Conservation (phyloP, 2,888 invertebrate species). For the Rutpela maculata region DNA sequence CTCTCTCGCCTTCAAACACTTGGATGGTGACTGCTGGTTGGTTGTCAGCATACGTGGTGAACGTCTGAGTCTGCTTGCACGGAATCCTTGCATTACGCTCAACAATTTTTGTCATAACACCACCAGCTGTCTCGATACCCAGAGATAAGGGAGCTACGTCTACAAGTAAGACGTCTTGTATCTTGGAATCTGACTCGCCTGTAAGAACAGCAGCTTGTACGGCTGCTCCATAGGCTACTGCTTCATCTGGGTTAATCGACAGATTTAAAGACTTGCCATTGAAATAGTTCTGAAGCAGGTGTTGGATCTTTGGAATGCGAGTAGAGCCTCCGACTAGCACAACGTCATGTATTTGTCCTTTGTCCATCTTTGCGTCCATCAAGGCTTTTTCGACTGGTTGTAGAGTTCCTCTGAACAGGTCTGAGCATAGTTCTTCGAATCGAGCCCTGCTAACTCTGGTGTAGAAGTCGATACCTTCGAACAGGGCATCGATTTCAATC, state of each 20-base stretch:
- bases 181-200: constrained; percentile 78
- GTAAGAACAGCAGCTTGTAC: constrained; percentile 69
- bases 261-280: constrained; percentile 74
- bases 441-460: constrained; percentile 84
- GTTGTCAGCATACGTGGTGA: constrained; percentile 82
- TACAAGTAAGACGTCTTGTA: constrained; percentile 84
- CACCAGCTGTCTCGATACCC: constrained; percentile 87
- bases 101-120: constrained; percentile 82
- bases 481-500: constrained; percentile 86
- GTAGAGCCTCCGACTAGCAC: constrained; percentile 90
- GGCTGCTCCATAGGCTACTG: constrained; percentile 71
- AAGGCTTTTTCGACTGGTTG: constrained; percentile 85
- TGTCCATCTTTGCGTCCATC: constrained; percentile 86
- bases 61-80: constrained; percentile 77
- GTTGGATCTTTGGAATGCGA: constrained; percentile 87
- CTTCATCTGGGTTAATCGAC: constrained; percentile 71
- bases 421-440: constrained; percentile 85
- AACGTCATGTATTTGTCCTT: constrained; percentile 84
- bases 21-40: constrained; percentile 83
- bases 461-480: constrained; percentile 84
- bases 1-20: constrained; percentile 84
- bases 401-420: constrained; percentile 81
- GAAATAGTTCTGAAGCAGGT: constrained; percentile 84
- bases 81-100: constrained; percentile 78
- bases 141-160: constrained; percentile 83